Conservation (phyloP, 2,113 vertebrate species). For the Hirundichthys speculiger region DNA sequence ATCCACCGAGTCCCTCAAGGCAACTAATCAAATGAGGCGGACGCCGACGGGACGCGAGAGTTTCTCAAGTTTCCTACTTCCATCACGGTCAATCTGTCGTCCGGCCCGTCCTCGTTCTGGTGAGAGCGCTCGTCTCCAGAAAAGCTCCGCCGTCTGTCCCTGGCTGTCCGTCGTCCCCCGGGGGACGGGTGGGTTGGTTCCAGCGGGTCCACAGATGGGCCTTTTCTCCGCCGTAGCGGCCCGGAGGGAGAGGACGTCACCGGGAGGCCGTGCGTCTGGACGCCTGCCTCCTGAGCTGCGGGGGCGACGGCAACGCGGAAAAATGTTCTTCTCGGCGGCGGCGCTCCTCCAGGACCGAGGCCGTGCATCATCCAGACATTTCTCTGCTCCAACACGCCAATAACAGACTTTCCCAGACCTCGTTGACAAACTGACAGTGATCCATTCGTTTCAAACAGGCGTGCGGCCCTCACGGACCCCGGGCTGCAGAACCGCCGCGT, state of each 20-base stretch:
- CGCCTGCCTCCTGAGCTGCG: slow-evolving; percentile 46
- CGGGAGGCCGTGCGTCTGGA: slow-evolving; percentile 34
- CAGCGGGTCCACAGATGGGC: slow-evolving; percentile 62
- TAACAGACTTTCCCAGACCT: too few relatives aligned
- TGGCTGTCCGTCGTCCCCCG: slow-evolving; percentile 52
- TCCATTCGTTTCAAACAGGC: too few relatives aligned
- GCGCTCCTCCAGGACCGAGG: too few relatives aligned
- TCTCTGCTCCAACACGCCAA: too few relatives aligned
- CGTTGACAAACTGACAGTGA: too few relatives aligned
- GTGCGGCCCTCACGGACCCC: too few relatives aligned
- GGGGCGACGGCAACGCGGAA: slow-evolving; percentile 26
- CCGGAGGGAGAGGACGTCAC: slow-evolving; percentile 52
- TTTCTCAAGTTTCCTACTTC: slow-evolving; percentile 71
- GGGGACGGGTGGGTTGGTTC: slow-evolving; percentile 62
- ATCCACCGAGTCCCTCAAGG: slow-evolving; percentile 67
- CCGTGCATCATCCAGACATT: too few relatives aligned
- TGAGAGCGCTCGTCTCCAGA: slow-evolving; percentile 25
- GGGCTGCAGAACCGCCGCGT: too few relatives aligned
- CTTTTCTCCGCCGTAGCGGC: slow-evolving; percentile 40
- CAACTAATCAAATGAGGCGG: slow-evolving; percentile 73
- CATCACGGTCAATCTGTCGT: slow-evolving; percentile 36
- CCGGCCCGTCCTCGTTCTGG: slow-evolving; percentile 13
- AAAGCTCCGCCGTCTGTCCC: slow-evolving; percentile 40
- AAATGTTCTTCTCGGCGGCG: too few relatives aligned
- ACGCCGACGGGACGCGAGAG: slow-evolving; percentile 59